Base-by-base conservation (phyloP, 2,113 vertebrate species). In the Sinocyclocheilus maitianheensis region DNA sequence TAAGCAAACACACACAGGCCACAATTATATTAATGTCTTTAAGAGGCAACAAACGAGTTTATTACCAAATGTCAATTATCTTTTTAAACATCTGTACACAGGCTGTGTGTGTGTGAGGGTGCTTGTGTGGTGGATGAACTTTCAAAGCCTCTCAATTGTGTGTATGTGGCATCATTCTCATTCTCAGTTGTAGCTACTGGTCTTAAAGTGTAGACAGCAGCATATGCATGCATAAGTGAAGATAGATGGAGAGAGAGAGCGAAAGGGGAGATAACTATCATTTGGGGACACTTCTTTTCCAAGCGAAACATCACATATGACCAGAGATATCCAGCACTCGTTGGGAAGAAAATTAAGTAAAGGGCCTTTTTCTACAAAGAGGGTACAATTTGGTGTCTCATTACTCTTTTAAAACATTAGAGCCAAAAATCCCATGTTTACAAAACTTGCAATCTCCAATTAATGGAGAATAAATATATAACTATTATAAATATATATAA, bases 151-250 rank as follows among this genome's bases (percentile, higher is more conserved):
- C 16, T 82, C n/a, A 30, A 53, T 82, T 53, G 2, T 2, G 12
- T 63, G 46, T 81, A 67, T 69, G 80, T 67, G 22, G 60, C 37
- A 53, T 82, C 80, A 51, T 67, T 82, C 63, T 82, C 24, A 69
- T 69, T 69, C 80, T 48, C 8, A 2, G 43, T 51, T 26, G 43
- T 69, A 69, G 24, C 63, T 65, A 10, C 43, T 67, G 62, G 11
- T 69, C 24, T 51, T 81, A 48, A 81, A 81, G 60, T 24, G 58
- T 69, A 67, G 80, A 82, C 43, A 82, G 51, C 48, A 40, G 65
- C 26, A 83, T 53, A 55, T 74, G 84, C 94, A 93, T 95, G 93
- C 93, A 95, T 79, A 79, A 71, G 84, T 80, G 84, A 83, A 69
- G 77, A 77, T 48, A 63, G 75, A 85, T 67, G 30, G 65, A 48